These are phyloP conservation scores for Tanypteryx hageni DNA, from an alignment of 2,888 invertebrate species.

Conservation along the genomic window DNA sequence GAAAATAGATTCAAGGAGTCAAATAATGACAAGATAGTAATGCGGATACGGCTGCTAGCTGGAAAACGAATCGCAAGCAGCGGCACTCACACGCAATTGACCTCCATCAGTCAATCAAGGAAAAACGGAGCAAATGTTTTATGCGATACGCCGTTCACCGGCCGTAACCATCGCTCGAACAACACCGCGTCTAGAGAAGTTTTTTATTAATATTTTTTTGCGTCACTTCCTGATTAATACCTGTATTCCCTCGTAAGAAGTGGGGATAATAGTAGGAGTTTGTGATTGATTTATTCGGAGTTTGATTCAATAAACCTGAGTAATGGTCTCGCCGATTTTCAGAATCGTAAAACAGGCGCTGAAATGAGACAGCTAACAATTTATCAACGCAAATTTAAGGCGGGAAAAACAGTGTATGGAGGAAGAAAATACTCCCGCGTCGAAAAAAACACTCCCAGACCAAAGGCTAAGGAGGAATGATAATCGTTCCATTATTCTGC, in stretches of 20 bases:
- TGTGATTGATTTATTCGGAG: not conserved
- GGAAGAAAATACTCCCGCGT: no score
- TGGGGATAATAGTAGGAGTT: not conserved
- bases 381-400: no score
- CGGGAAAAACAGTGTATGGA: no score
- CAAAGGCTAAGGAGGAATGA: no score
- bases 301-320: not conserved
- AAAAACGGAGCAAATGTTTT: not conserved
- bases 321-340: not conserved
- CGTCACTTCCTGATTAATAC: not conserved
- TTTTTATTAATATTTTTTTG: not conserved
- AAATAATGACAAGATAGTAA: not conserved
- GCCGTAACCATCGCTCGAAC: not conserved
- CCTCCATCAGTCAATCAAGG: conserved; percentile 31
- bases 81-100: not conserved
- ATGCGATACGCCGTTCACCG: not conserved
- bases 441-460: no score
- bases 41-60: not conserved
- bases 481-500: no score
- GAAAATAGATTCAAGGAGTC: not conserved
- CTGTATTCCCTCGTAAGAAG: not conserved
- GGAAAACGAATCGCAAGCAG: not conserved
- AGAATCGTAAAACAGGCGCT: not conserved
- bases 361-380: no score
- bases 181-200: not conserved